Evolutionary conservation across 2,113 vertebrate species (phyloP).

Genomic region (Oreocharis arfaki): DNA sequence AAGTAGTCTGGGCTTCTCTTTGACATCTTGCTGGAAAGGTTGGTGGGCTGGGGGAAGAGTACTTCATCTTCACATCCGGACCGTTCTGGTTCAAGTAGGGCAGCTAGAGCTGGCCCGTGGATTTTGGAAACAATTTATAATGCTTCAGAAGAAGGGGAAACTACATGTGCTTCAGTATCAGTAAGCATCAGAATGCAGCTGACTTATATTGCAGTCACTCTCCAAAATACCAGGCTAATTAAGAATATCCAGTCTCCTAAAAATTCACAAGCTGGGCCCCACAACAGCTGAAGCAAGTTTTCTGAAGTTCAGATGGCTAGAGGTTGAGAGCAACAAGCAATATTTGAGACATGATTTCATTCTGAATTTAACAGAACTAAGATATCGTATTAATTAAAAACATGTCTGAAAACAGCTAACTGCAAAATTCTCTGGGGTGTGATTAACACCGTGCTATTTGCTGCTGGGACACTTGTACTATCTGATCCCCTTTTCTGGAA

Average conservation of each 20-base stretch:
- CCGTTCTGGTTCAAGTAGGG: not conserved
- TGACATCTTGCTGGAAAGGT: not conserved
- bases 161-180: not conserved
- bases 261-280: not conserved
- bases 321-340: not conserved
- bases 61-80: not conserved
- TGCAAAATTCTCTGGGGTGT: not conserved
- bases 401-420: not conserved
- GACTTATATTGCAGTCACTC: not conserved
- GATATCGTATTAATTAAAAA: not conserved
- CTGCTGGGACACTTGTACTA: not conserved
- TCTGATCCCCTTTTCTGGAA: not conserved
- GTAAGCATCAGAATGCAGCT: not conserved
- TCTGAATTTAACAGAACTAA: not conserved
- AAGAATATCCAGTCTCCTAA: not conserved
- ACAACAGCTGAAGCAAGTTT: not conserved
- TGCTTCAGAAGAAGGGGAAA: not conserved
- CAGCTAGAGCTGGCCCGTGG: accelerated
- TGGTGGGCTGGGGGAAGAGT: not conserved
- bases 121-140: not conserved
- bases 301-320: not conserved
- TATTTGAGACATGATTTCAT: not conserved
- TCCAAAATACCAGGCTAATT: not conserved
- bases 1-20: not conserved
- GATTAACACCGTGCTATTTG: not conserved